phyloP scores from a whole-genome alignment of 1,140 invertebrate species.

The Aphis gossypii region DNA sequence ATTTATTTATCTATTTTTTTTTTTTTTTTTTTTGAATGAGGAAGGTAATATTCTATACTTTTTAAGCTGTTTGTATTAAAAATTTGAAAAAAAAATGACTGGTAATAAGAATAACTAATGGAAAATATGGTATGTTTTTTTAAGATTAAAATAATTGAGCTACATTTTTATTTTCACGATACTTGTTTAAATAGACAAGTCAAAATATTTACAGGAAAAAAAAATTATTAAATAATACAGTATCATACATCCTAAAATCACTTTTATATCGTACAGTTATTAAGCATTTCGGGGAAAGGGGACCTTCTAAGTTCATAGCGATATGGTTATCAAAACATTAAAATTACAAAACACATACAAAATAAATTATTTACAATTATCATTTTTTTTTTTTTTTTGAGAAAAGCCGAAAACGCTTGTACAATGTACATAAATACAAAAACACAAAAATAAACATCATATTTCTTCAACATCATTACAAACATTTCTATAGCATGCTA shows the following conservation, averaged over 20 bases:
- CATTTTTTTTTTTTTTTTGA: neutral
- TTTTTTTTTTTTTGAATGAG: neutral
- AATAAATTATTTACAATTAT: neutral
- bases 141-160: neutral
- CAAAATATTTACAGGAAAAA: neutral
- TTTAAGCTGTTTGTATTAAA: neutral
- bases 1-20: too few species aligned
- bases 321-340: neutral
- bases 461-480: constrained; percentile 54
- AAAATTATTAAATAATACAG: neutral
- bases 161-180: neutral
- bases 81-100: neutral
- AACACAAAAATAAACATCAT: constrained; percentile 41
- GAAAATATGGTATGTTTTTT: neutral
- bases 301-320: neutral
- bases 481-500: constrained; percentile 55
- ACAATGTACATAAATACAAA: constrained; percentile 42
- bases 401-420: neutral
- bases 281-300: neutral
- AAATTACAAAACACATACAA: constrained; percentile 7
- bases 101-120: neutral
- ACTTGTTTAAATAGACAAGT: neutral
- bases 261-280: neutral
- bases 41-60: neutral
- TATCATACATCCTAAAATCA: neutral